These are phyloP conservation scores for Euwallacea fornicatus DNA, from an alignment of 1,140 invertebrate species.

Conservation along the genomic window DNA sequence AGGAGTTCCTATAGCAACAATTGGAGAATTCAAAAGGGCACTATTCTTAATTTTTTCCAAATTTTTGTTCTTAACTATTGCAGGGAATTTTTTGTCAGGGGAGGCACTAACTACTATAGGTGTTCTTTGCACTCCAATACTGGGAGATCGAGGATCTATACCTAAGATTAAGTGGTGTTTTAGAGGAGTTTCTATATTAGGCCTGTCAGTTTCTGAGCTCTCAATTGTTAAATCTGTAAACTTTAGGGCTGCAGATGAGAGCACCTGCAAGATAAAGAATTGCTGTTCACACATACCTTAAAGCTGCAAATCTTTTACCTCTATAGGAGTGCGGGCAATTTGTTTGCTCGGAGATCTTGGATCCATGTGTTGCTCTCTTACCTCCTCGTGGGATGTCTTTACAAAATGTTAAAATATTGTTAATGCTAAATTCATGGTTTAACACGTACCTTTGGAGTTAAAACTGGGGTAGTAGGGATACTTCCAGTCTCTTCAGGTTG, in stretches of 20 bases:
- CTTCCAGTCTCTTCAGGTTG: slow-evolving; percentile 19
- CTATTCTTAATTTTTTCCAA: slow-evolving; percentile 42
- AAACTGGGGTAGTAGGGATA: slow-evolving; percentile 40
- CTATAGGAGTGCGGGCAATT: slow-evolving; percentile 55
- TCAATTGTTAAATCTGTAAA: slow-evolving; percentile 17
- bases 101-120: slow-evolving; percentile 53
- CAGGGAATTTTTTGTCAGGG: slow-evolving; percentile 43
- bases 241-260: slow-evolving; percentile 33
- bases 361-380: slow-evolving; percentile 10
- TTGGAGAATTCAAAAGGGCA: slow-evolving; percentile 17
- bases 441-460: slow-evolving; percentile 33
- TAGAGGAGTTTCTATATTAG: slow-evolving; percentile 48
- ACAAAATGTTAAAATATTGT: not conserved
- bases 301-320: slow-evolving; percentile 40
- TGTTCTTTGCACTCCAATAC: slow-evolving; percentile 54
- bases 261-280: slow-evolving; percentile 27
- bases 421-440: not conserved
- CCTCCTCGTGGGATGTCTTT: not conserved
- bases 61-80: slow-evolving; percentile 46
- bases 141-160: slow-evolving; percentile 56
- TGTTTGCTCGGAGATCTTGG: slow-evolving; percentile 55
- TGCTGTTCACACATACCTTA: slow-evolving; percentile 6
- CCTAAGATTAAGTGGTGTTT: slow-evolving; percentile 34
- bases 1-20: not conserved
- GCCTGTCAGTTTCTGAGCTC: slow-evolving; percentile 13